Evolutionary conservation across 2,888 invertebrate species (phyloP).

Genomic region (Lasioglossum leucozonium): DNA sequence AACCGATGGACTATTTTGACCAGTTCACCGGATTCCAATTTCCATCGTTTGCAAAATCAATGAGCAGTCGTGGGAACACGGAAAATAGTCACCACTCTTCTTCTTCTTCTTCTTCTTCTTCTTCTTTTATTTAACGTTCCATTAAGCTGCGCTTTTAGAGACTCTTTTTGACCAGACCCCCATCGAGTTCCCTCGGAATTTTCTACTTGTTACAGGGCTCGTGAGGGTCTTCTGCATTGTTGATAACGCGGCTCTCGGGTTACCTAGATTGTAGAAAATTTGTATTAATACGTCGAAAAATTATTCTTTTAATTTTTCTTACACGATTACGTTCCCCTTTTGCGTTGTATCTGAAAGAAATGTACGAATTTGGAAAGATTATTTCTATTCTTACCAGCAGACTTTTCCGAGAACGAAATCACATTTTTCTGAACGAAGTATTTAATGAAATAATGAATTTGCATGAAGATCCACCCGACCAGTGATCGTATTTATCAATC

Average conservation of each 20-base stretch:
- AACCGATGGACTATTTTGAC: conserved; percentile 52
- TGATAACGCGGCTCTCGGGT: background rate
- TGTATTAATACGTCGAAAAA: no score
- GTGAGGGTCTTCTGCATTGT: background rate
- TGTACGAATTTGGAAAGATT: background rate
- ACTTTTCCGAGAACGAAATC: background rate
- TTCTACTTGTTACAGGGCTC: background rate
- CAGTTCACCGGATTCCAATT: conserved; percentile 49
- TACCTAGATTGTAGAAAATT: no score
- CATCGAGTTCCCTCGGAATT: background rate
- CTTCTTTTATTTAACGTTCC: background rate
- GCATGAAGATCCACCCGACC: background rate
- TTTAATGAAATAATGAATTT: background rate
- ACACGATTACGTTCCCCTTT: no score
- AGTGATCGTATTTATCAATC: background rate
- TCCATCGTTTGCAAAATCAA: conserved; percentile 58
- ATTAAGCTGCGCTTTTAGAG: background rate
- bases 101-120: background rate
- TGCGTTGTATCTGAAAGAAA: no score
- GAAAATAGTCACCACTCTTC: background rate
- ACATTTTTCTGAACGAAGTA: background rate
- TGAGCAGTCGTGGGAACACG: conserved; percentile 44
- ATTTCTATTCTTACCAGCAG: background rate
- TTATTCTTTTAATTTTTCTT: no score
- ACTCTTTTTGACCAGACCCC: background rate